A percentile compares a stretch with the other conserved stretches of the same genome.
phyloP scores from a whole-genome alignment of 2,888 invertebrate species.

The Anagyrus pseudococci region DNA sequence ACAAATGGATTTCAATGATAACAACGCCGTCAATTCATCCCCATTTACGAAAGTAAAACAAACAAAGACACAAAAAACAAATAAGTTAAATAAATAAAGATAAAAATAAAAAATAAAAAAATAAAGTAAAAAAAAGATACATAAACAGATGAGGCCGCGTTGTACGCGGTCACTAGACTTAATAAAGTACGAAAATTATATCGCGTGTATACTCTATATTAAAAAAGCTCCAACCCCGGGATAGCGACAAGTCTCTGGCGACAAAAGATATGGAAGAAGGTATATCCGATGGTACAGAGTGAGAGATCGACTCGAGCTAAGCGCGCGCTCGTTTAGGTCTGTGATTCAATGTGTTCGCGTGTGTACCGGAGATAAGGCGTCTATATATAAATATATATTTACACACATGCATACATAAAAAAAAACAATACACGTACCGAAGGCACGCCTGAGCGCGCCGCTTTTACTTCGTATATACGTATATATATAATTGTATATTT shows the following conservation, averaged over 20 bases:
- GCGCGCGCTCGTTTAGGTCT: conserved; percentile 27
- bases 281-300: no score
- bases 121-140: neutral
- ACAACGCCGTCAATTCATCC: neutral
- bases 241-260: neutral
- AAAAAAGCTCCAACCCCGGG: conserved; percentile 10
- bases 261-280: conserved; percentile 1
- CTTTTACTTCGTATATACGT: conserved; percentile 19
- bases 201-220: conserved; percentile 16
- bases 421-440: conserved; percentile 2
- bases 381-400: neutral
- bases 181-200: conserved; percentile 5
- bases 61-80: neutral
- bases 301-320: conserved; percentile 33
- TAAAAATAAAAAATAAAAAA: neutral
- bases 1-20: no score
- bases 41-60: neutral
- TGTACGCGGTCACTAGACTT: neutral
- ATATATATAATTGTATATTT: conserved; percentile 33
- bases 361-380: conserved; percentile 7
- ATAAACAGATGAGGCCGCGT: neutral
- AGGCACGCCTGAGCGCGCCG: conserved; percentile 4
- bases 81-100: conserved; percentile 1
- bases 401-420: neutral
- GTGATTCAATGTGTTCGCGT: conserved; percentile 32